Evolutionary conservation across 2,113 vertebrate species (phyloP).

Genomic region (Peucedramus taeniatus): DNA sequence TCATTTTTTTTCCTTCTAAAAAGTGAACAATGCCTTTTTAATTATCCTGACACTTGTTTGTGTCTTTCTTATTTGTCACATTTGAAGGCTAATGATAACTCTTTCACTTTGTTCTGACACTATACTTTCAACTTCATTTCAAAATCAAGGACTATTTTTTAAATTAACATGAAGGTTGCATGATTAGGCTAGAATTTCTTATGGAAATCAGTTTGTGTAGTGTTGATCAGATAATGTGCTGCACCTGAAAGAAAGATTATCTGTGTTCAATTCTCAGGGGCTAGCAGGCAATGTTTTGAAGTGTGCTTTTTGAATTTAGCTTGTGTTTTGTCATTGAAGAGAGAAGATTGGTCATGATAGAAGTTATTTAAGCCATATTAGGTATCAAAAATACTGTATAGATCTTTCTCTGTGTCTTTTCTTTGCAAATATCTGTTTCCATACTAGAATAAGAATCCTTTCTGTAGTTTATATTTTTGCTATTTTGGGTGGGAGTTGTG

Average conservation of each 20-base stretch:
- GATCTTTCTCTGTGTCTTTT: conserved; percentile 1
- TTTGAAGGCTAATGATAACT: conserved; percentile 73
- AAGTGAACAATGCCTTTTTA: conserved; percentile 78
- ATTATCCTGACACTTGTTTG: conserved; percentile 76
- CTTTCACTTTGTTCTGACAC: conserved; percentile 67
- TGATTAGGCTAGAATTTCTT: conserved; percentile 60
- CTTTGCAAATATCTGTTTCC: neutral
- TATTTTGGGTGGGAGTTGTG: neutral
- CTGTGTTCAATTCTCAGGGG: conserved; percentile 25
- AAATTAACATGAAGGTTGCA: conserved; percentile 48
- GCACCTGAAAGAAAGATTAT: conserved; percentile 49
- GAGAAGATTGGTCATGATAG: conserved; percentile 6
- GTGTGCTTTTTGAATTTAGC: conserved; percentile 22
- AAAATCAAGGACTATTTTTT: conserved; percentile 61
- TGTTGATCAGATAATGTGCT: conserved; percentile 47
- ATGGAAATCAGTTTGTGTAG: conserved; percentile 45
- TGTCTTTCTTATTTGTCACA: conserved; percentile 75
- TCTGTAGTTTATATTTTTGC: neutral
- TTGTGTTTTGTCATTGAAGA: conserved; percentile 37
- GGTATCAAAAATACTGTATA: neutral
- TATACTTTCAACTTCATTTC: conserved; percentile 66
- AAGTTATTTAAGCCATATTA: conserved; percentile 15
- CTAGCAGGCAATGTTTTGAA: conserved; percentile 46
- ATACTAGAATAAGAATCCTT: neutral
- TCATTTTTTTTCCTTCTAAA: conserved; percentile 75